Percentiles rank a stretch among this genome's conserved stretches.
Evolutionary conservation across 2,797 vertebrate species (phyloP).

Genomic region (Lemur catta): DNA sequence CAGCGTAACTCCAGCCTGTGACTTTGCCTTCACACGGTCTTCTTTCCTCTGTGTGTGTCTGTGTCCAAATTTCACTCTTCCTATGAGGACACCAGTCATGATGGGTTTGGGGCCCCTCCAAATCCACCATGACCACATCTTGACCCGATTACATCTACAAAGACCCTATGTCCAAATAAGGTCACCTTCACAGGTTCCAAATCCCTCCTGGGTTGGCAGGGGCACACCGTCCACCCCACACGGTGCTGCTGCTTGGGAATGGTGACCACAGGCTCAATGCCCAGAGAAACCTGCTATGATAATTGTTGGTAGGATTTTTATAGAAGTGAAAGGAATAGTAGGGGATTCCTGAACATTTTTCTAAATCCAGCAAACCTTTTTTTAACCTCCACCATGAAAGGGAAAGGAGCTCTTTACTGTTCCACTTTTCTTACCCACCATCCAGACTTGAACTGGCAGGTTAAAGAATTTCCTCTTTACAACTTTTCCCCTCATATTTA

Average conservation of each 20-base stretch:
- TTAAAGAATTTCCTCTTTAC: background rate
- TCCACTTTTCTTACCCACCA: background rate
- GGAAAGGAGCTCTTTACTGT: background rate
- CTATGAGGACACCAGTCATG: background rate
- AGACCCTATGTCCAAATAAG: background rate
- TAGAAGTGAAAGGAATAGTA: background rate
- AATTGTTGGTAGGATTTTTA: background rate
- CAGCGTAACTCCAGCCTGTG: background rate
- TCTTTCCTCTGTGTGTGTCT: background rate
- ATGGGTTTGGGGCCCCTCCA: background rate
- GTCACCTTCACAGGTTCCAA: background rate
- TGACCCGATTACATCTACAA: background rate
- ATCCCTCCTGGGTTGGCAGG: background rate
- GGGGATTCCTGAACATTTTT: background rate
- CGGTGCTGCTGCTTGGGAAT: background rate
- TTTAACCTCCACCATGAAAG: background rate
- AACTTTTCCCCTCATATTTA: background rate
- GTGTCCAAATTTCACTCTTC: background rate
- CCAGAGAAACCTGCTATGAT: background rate
- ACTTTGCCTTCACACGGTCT: background rate
- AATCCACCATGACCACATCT: background rate
- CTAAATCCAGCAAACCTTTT: background rate
- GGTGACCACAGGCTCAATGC: background rate
- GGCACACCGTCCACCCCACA: background rate
- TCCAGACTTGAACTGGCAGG: background rate